phyloP scores from a whole-genome alignment of 2,113 vertebrate species.

The Bothrops jararaca region DNA sequence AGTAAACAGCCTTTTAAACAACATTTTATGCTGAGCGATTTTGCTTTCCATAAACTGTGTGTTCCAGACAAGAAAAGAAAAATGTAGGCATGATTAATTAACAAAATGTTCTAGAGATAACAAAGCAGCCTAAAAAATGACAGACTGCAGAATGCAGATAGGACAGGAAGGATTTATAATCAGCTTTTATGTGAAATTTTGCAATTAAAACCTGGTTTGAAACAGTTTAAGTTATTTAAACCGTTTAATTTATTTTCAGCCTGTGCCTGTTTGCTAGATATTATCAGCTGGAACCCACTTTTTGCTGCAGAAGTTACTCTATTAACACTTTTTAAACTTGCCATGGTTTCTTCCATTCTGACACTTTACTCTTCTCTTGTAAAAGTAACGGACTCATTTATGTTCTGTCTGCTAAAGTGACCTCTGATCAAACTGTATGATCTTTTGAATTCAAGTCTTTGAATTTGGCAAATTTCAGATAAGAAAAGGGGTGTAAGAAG shows the following conservation, averaged over 20 bases:
- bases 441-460: background rate
- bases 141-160: background rate
- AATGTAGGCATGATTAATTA: slow-evolving; percentile 30
- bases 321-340: background rate
- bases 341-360: background rate
- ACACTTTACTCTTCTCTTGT: background rate
- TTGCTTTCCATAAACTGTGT: slow-evolving; percentile 14
- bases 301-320: background rate
- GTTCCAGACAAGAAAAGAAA: slow-evolving; percentile 8
- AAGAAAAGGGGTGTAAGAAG: slow-evolving; percentile 3
- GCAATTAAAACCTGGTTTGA: slow-evolving; percentile 8
- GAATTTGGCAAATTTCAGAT: slow-evolving; percentile 2
- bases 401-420: background rate
- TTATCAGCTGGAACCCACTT: slow-evolving; percentile 3
- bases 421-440: background rate
- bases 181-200: background rate
- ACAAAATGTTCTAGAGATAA: slow-evolving; percentile 15
- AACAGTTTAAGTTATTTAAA: background rate
- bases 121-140: background rate
- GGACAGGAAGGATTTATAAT: slow-evolving; percentile 20
- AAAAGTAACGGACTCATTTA: background rate
- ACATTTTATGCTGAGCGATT: background rate
- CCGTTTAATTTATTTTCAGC: slow-evolving; percentile 21
- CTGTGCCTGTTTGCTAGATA: background rate
- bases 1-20: background rate